Base-by-base conservation (phyloP, 2,113 vertebrate species). In the Syngnathus floridae region DNA sequence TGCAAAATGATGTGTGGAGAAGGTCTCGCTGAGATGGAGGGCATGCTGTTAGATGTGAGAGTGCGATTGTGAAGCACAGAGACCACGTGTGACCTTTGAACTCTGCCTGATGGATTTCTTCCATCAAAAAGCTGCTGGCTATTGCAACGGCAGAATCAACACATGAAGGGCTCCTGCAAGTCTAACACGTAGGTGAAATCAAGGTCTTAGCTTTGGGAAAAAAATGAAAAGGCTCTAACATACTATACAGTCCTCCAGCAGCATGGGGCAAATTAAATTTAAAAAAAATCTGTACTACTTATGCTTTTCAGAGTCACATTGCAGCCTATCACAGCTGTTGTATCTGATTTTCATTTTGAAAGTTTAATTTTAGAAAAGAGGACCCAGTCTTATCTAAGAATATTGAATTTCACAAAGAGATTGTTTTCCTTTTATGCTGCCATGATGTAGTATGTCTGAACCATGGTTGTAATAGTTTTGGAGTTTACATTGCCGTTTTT, bases 51-150 rank as follows among this genome's bases (percentile, higher is more conserved):
- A 73, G 77, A 86, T 82, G 64, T 72, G 68, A 71, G 36, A 76
- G 75, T 66, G 46, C 69, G 80, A 82, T 84, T 73, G 62, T 81
- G 82, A 84, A 83, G 76, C 71, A 76, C 71, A 68, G 72, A 80
- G 81, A 74, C 72, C 64, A 64, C 76, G 72, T 64, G 66, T 69
- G 76, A 87, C 81, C 81, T 75, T 81, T 89, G 88, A 84, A 86
- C 82, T 57, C 62, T 14, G 31, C 52, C 63, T 87, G 89, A 88
- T 85, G 84, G 85, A 87, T 86, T 64, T 62, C 60, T 71, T 76
- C 76, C 71, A 81, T 88, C 82, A 74, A 58, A 65, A 46, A 68
- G 65, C 71, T 61, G 60, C 60, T 38, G 54, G 54, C 72, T 75
- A 69, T 71, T 61, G 72, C 46, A 14, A 22, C 64, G 56, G 64